phyloP scores from a whole-genome alignment of 2,797 vertebrate genomes.

The Coendou prehensilis region DNA sequence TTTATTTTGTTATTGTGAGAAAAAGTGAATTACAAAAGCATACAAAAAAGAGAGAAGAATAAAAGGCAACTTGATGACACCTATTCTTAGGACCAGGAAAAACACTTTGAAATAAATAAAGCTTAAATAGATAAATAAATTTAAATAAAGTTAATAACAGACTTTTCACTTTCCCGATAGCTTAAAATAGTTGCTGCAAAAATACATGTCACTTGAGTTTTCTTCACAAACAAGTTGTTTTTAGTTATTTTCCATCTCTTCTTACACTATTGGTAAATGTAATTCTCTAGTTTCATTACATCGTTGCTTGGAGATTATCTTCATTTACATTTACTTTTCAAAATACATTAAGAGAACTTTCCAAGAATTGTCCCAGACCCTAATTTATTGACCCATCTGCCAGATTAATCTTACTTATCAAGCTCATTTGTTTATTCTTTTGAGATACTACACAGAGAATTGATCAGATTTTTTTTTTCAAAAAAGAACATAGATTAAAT shows the following conservation, averaged over 20 bases:
- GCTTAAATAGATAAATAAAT: background rate
- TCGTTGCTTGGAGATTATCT: conserved; percentile 65
- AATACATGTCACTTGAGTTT: background rate
- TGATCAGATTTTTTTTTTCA: conserved; percentile 79
- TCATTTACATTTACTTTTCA: conserved; percentile 75
- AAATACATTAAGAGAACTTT: conserved; percentile 70
- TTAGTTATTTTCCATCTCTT: conserved; percentile 10
- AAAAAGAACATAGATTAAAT: conserved; percentile 74
- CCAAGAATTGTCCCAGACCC: conserved; percentile 67
- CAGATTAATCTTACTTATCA: conserved; percentile 83
- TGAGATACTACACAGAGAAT: conserved; percentile 63
- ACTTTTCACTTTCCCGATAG: conserved; percentile 16
- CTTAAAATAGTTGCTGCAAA: conserved; percentile 38
- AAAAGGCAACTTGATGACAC: background rate
- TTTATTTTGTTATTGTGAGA: conserved; percentile 26
- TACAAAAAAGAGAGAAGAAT: background rate
- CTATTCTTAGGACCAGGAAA: background rate
- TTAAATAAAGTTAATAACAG: conserved; percentile 2
- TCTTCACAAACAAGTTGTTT: conserved; percentile 31
- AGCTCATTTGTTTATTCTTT: conserved; percentile 78
- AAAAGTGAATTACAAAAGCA: background rate
- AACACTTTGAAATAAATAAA: conserved; percentile 26
- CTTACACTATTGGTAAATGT: background rate
- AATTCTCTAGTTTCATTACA: conserved; percentile 51
- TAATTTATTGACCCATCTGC: conserved; percentile 75